A percentile compares a stretch with the other conserved stretches of the same genome.
These are phyloP conservation scores for Prionailurus viverrinus DNA, from an alignment of 2,113 vertebrate genomes.

Conservation along the genomic window DNA sequence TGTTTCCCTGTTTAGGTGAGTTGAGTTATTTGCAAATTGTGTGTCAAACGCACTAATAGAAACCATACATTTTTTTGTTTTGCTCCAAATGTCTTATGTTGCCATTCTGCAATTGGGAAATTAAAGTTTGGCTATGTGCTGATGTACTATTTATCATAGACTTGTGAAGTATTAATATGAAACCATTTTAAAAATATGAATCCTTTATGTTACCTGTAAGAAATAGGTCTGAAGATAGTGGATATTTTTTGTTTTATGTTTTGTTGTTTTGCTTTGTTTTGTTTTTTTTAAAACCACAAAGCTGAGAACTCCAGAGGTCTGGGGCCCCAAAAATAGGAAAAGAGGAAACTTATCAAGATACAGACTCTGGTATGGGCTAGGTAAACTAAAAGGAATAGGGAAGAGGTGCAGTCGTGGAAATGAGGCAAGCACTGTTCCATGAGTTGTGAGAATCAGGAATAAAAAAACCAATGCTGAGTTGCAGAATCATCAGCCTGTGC, in stretches of 20 bases:
- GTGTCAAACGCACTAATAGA: background rate
- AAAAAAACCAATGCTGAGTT: background rate
- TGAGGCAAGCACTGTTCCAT: background rate
- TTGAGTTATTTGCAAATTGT: constrained; percentile 39
- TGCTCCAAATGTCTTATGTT: background rate
- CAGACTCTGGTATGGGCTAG: background rate
- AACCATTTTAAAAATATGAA: background rate
- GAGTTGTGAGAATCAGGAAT: background rate
- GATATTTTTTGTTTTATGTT: background rate
- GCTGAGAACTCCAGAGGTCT: background rate
- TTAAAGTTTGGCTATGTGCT: background rate
- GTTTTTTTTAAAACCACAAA: background rate
- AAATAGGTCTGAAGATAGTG: background rate
- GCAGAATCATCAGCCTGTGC: background rate
- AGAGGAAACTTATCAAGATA: background rate
- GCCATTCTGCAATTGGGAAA: background rate
- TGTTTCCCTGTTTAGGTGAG: background rate
- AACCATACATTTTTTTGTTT: background rate
- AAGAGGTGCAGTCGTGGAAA: background rate
- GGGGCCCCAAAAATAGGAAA: background rate
- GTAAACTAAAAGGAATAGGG: background rate
- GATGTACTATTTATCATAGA: background rate
- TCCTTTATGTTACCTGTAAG: background rate
- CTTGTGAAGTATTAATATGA: background rate
- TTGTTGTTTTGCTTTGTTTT: background rate